Percentiles rank a stretch among this genome's conserved stretches.
phyloP scores from a whole-genome alignment of 2,797 vertebrate genomes.

The Eulemur mongoz region DNA sequence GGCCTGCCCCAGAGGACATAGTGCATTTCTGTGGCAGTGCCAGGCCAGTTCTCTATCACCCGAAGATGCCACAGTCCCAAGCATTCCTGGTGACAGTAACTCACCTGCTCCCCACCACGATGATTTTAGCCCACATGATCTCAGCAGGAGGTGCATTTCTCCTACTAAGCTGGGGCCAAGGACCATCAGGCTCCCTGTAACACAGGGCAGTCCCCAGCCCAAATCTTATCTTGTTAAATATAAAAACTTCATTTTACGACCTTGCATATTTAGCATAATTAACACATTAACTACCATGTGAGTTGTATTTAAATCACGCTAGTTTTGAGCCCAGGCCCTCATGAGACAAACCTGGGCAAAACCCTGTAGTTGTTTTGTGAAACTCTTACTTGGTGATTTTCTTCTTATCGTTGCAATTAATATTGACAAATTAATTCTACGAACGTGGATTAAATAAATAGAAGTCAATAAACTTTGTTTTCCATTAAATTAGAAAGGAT shows the following conservation, averaged over 20 bases:
- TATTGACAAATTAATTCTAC: too few species aligned
- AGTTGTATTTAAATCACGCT: too few species aligned
- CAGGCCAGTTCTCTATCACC: neutral
- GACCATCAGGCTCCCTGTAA: neutral
- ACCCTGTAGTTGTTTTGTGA: too few species aligned
- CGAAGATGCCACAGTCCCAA: neutral
- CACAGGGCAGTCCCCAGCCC: neutral
- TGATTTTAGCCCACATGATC: neutral
- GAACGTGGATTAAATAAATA: too few species aligned
- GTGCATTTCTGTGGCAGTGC: too few species aligned
- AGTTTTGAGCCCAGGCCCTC: too few species aligned
- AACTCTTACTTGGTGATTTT: too few species aligned
- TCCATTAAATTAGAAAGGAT: too few species aligned
- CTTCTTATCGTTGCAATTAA: too few species aligned
- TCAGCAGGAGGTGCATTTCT: neutral
- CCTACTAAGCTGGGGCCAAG: neutral
- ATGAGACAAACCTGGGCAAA: too few species aligned
- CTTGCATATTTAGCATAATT: neutral
- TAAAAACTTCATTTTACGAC: neutral
- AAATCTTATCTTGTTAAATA: neutral
- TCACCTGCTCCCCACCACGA: fast-evolving
- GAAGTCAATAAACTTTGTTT: too few species aligned
- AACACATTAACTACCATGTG: too few species aligned
- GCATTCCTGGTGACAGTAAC: neutral
- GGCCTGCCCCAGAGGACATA: neutral